A percentile compares a stretch with the other conserved stretches of the same genome.
These are phyloP conservation scores for Paralvinella palmiformis DNA, from an alignment of 1,140 invertebrate genomes.

Conservation along the genomic window DNA sequence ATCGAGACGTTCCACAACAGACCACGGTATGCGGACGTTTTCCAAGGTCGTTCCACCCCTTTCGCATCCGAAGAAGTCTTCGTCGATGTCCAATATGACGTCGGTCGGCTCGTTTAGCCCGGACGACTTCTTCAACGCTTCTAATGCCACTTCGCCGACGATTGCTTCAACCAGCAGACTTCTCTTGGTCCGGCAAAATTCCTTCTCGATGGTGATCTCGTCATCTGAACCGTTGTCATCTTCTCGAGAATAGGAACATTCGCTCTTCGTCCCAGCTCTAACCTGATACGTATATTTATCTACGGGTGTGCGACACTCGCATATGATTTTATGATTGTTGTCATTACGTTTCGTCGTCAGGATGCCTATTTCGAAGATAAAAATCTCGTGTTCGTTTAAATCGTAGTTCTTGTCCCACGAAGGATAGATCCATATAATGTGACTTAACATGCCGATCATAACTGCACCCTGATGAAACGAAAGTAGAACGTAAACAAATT, in stretches of 20 bases:
- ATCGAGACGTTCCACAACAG: conserved; percentile 19
- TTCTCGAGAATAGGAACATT: background rate
- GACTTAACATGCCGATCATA: conserved; percentile 27
- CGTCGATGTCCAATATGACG: conserved; percentile 34
- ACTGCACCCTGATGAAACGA: conserved; percentile 27
- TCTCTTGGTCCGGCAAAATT: background rate
- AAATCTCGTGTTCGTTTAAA: conserved; percentile 10
- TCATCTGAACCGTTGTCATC: background rate
- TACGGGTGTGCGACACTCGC: conserved; percentile 16
- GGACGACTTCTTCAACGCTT: background rate
- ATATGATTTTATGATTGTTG: conserved; percentile 23
- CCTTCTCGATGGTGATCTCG: no score
- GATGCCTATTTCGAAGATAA: conserved; percentile 20
- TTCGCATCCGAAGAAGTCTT: conserved; percentile 36
- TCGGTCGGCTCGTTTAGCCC: conserved; percentile 13
- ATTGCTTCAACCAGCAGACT: background rate
- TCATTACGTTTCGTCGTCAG: conserved; percentile 10
- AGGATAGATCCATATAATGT: conserved; percentile 38
- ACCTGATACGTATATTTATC: background rate
- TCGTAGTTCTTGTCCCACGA: conserved; percentile 28
- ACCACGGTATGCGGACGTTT: conserved; percentile 16
- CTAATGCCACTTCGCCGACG: conserved; percentile 4
- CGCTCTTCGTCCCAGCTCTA: conserved; percentile 15
- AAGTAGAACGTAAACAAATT: no score
- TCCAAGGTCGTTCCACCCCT: conserved; percentile 24